phyloP scores from a whole-genome alignment of 1,140 invertebrate species.

The Drosophila baimaii region DNA sequence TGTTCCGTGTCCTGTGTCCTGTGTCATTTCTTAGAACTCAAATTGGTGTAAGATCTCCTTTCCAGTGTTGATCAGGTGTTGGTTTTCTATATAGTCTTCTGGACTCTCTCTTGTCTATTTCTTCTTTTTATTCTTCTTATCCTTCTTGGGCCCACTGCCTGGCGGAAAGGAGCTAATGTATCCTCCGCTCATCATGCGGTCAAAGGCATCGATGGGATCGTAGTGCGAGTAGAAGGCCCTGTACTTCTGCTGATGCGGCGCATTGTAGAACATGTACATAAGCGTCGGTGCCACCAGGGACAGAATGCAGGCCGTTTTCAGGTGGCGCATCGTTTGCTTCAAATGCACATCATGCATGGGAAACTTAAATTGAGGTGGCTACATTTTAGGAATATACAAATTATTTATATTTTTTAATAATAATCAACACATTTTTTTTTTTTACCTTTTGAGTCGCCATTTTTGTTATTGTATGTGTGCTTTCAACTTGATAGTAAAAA shows the following conservation, averaged over 20 bases:
- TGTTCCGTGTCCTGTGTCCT: no score
- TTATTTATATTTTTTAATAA: no score
- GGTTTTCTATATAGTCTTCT: no score
- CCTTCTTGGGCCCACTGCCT: slow-evolving; percentile 37
- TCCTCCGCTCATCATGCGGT: slow-evolving; percentile 62
- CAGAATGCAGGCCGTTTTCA: slow-evolving; percentile 31
- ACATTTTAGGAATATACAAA: no score
- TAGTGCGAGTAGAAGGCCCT: slow-evolving; percentile 51
- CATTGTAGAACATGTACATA: slow-evolving; percentile 41
- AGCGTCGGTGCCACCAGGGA: slow-evolving; percentile 13
- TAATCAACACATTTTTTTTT: not conserved
- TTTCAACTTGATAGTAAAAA: not conserved
- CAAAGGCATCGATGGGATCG: slow-evolving; percentile 55
- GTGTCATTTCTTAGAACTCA: slow-evolving; percentile 30
- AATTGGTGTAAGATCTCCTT: slow-evolving; percentile 34
- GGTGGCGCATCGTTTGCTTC: slow-evolving; percentile 5
- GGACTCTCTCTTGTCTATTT: slow-evolving; percentile 7
- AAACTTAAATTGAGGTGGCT: slow-evolving; percentile 52
- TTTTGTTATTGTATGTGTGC: not conserved
- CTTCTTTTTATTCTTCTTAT: slow-evolving; percentile 40
- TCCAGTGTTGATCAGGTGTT: not conserved
- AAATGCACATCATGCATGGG: slow-evolving; percentile 57
- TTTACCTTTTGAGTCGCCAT: slow-evolving; percentile 31
- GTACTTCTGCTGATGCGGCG: slow-evolving; percentile 26
- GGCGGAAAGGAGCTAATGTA: slow-evolving; percentile 55